A percentile compares a stretch with the other conserved stretches of the same genome.
Evolutionary conservation across 2,113 vertebrate species (phyloP).

Genomic region (Orientallactaga bullata): DNA sequence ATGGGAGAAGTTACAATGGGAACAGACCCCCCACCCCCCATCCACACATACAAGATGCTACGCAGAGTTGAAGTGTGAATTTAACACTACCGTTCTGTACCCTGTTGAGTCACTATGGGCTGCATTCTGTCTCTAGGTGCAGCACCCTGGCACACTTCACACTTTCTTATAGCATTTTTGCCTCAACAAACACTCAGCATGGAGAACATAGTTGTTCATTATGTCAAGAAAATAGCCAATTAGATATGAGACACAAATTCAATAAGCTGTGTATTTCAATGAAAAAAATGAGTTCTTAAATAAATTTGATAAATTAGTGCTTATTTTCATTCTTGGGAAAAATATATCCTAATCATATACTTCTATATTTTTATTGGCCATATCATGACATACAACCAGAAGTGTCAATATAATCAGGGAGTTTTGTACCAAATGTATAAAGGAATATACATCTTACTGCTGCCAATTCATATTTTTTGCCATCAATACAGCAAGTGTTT

Average conservation of each 20-base stretch:
- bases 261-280: slow-evolving; percentile 60
- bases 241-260: slow-evolving; percentile 73
- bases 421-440: background rate
- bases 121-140: too few relatives aligned
- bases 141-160: background rate
- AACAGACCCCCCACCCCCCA: too few relatives aligned
- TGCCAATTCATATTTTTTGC: background rate
- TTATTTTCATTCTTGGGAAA: slow-evolving; percentile 63
- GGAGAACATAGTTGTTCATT: slow-evolving; percentile 56
- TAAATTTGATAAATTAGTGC: slow-evolving; percentile 75
- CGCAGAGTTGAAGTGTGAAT: background rate
- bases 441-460: background rate
- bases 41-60: too few relatives aligned
- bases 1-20: background rate
- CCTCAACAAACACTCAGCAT: background rate
- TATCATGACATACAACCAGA: slow-evolving; percentile 53
- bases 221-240: slow-evolving; percentile 77
- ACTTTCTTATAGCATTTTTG: rapidly evolving
- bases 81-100: rapidly evolving
- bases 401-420: slow-evolving; percentile 43
- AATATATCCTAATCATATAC: slow-evolving; percentile 71
- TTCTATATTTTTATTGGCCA: slow-evolving; percentile 76
- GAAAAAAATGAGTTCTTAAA: slow-evolving; percentile 71
- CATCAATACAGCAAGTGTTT: background rate
- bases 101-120: rapidly evolving